Evolutionary conservation across 1,140 invertebrate species (phyloP), one percentile per base, ranked within the genome.

Genomic region (Drosophila parvula): DNA sequence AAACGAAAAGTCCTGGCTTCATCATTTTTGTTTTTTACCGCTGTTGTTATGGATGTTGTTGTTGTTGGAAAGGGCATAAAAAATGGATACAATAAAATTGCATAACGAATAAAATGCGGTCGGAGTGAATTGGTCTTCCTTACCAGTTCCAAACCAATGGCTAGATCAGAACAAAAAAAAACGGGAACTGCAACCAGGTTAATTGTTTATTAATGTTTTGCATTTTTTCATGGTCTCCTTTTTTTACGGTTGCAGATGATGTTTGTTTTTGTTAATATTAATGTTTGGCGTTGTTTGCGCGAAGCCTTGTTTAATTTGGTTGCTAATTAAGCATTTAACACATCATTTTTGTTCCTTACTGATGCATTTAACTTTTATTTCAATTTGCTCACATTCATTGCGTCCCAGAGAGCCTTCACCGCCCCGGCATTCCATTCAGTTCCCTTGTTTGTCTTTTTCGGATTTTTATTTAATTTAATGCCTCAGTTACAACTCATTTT

Each of bases 401-500:
- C 69, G 27, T 30, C 9, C 16, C 8, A 8, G 16, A 53, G 50
- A 22, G 12, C 50, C 16, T 34, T 16, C 40, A n/a, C 16, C 16
- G 16, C 38, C 62, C 36, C 34, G 34, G 10, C 40, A 28, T 28
- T n/a, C 28, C 56, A 77, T 47, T 76, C 30, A 34, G 16, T 57
- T 51, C 41, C 34, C 41, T 76, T 79, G 45, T 78, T 62, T 78
- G 56, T 60, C 56, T 57, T 75, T 63, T 78, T 69, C 38, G 30
- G 68, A 71, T 78, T 78, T 77, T 77, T 53, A 78, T 78, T 79
- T 78, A 63, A 73, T 59, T 79, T 79, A 64, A 79, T 79, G 67
- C 75, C 69, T 79, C 78, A 86, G 67, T 81, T 81, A 74, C 81
- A 85, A 78, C 78, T 85, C 78, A 86, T 86, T 86, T 79, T 65